Evolutionary conservation across 2,113 vertebrate genomes (phyloP).

Genomic region (Azemiops feae): DNA sequence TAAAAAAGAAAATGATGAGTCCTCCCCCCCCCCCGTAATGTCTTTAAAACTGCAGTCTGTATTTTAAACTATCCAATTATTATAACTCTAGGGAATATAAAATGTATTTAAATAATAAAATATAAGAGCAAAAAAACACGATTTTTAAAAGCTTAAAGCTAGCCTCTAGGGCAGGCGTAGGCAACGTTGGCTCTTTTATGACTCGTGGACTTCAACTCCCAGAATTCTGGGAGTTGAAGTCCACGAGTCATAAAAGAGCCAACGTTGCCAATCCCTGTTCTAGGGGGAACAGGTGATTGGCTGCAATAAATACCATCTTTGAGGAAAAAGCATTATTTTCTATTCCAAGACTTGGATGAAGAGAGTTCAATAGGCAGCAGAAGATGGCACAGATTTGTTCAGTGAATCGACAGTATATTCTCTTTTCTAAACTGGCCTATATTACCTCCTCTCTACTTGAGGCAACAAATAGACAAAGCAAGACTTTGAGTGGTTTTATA

Average conservation of each 20-base stretch:
- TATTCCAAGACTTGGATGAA: neutral
- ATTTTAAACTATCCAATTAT: neutral
- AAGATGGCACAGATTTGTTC: neutral
- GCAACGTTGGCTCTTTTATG: too few relatives aligned
- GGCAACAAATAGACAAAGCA: neutral
- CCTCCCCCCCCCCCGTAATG: neutral
- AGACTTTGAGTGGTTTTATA: neutral
- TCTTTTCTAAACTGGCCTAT: neutral
- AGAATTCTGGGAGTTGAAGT: too few relatives aligned
- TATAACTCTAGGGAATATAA: neutral
- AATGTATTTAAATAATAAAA: neutral
- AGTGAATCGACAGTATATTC: neutral
- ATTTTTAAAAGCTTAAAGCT: neutral
- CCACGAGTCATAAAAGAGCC: too few relatives aligned
- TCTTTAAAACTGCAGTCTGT: neutral
- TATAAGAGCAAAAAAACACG: neutral
- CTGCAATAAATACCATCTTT: neutral
- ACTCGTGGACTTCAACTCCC: too few relatives aligned
- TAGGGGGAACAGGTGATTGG: neutral
- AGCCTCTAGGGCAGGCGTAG: too few relatives aligned
- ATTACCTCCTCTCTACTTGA: conserved; percentile 4
- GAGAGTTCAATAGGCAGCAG: neutral
- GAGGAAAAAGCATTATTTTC: neutral
- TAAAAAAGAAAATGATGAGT: neutral
- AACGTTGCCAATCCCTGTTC: too few relatives aligned